A percentile compares a stretch with the other conserved stretches of the same genome.
Conservation (phyloP, 2,888 invertebrate genomes). For the Dione vanillae region DNA sequence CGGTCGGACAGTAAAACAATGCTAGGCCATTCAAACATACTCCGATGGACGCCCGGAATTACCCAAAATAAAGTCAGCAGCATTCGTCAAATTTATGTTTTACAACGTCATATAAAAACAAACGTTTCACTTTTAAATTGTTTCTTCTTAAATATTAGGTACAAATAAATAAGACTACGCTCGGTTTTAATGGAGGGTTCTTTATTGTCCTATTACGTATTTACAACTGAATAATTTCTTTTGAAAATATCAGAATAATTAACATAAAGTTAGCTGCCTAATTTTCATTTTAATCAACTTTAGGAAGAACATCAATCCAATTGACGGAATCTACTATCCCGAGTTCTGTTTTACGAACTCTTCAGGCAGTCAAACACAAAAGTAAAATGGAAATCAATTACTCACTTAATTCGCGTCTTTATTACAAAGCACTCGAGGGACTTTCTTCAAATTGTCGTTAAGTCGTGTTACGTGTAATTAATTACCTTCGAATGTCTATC, state of each 20-base stretch:
- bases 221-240: constrained; percentile 36
- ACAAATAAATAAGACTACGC: constrained; percentile 9
- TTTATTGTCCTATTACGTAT: constrained; percentile 21
- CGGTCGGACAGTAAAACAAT: constrained; percentile 60
- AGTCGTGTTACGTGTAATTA: constrained; percentile 71
- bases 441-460: constrained; percentile 60
- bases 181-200: constrained; percentile 8
- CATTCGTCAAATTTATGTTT: constrained; percentile 33
- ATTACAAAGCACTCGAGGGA: constrained; percentile 58
- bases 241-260: constrained; percentile 38
- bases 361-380: constrained; percentile 48
- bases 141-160: neutral
- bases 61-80: constrained; percentile 42
- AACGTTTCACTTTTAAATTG: constrained; percentile 14
- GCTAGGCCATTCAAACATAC: constrained; percentile 63
- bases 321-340: constrained; percentile 42
- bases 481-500: constrained; percentile 61
- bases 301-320: constrained; percentile 42
- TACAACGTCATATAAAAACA: constrained; percentile 35
- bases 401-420: constrained; percentile 57
- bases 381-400: constrained; percentile 58
- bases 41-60: constrained; percentile 51
- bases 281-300: constrained; percentile 45
- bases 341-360: constrained; percentile 44
- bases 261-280: constrained; percentile 39